Evolutionary conservation across 2,797 vertebrate genomes (phyloP), one percentile per base, ranked within the genome.

Genomic region (Myiothlypis chrysogaster): DNA sequence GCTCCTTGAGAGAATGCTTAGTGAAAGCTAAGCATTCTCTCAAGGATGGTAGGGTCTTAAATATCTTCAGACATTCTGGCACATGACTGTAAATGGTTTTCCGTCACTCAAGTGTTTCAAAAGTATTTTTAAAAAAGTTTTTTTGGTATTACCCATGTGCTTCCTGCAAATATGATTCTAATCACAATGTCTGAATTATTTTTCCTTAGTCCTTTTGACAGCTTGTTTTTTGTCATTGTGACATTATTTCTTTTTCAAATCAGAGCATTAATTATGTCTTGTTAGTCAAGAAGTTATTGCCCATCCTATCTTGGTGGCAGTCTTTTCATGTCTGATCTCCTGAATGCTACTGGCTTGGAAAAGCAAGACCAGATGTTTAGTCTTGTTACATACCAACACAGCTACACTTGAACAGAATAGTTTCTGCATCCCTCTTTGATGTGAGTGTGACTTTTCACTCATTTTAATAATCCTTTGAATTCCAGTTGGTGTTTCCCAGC

Each of bases 11-110:
- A 90, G 72, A 73, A 57, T 22, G 20, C 52, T 73, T 89, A 83
- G 65, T 37, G 61, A 87, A 87, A 91, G 57, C 53, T 86, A 61
- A 43, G 35, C 52, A 10, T 43, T 75, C 25, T 57, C 8, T 50
- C 52, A 66, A 50, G 44, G 52, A 66, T 57, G 44, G 44, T 52
- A 55, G 11, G 14, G 39, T 49, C 50, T 75, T 80, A 83, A 89
- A 92, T 87, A 90, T 72, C 87, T 93, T 84, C 65, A 87, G 87
- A 63, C 50, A 23, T 78, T 93, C 59, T 88, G 72, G 61, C 84
- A 91, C 47, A 35, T 66, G 43, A 32, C 39, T 57, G 25, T 87
- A 88, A 94, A 78, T 89, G 25, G 53, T 53, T 94, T 94, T 85
- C 78, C 32, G 28, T 92, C 61, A 24, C 35, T 83, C 28, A 53